Evolutionary conservation across 2,797 vertebrate species (phyloP).

Genomic region (Netta rufina): DNA sequence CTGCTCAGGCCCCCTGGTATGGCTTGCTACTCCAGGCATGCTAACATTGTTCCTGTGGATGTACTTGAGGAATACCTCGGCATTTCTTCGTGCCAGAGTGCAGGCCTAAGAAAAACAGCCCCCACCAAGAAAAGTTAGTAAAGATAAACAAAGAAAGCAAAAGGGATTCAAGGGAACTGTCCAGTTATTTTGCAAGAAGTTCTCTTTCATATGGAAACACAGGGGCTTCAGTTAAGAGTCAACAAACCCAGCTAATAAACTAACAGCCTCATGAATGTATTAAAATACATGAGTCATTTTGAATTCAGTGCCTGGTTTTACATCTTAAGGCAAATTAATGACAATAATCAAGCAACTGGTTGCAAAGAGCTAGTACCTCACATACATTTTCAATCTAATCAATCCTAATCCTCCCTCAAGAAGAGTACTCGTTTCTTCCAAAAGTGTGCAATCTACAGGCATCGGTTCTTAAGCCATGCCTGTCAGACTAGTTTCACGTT

Average conservation of each 20-base stretch:
- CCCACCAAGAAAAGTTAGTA: neutral
- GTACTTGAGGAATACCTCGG: conserved; percentile 98
- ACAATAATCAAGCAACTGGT: neutral
- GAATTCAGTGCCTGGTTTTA: neutral
- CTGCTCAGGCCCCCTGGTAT: conserved; percentile 90
- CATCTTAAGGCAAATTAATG: neutral
- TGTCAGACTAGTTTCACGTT: neutral
- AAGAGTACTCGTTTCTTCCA: neutral
- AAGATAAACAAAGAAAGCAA: neutral
- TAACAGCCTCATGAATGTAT: neutral
- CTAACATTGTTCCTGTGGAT: conserved; percentile 98
- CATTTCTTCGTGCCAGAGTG: conserved; percentile 93
- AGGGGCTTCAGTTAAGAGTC: neutral
- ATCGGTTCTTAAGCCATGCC: neutral
- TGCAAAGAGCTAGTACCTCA: neutral
- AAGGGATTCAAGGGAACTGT: neutral
- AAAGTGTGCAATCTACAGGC: neutral
- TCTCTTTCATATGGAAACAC: neutral
- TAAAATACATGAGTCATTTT: neutral
- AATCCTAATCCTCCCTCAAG: neutral
- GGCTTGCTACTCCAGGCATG: conserved; percentile 89
- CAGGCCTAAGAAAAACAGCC: conserved; percentile 85
- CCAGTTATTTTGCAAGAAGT: neutral
- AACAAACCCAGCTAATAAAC: neutral
- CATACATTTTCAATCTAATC: neutral